These are phyloP conservation scores for Phymatocera aterrima DNA, from an alignment of 2,888 invertebrate species.

Conservation along the genomic window DNA sequence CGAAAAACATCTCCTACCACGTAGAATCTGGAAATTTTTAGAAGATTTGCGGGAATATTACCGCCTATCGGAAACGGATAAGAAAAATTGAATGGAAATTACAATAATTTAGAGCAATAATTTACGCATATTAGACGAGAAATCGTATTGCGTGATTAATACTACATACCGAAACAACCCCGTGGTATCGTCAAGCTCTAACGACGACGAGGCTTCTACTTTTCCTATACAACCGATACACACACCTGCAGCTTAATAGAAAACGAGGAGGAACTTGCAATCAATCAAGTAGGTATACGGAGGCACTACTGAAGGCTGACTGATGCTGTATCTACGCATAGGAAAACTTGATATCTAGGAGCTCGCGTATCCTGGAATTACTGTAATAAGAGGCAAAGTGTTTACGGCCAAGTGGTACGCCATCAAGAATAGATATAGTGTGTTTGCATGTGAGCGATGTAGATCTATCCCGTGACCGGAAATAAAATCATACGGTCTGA, in stretches of 20 bases:
- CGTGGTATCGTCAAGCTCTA: conserved; percentile 6
- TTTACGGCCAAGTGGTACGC: conserved; percentile 23
- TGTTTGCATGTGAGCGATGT: not conserved
- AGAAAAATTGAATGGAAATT: not conserved
- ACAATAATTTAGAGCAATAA: not conserved
- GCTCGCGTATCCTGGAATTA: conserved; percentile 31
- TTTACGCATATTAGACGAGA: not conserved
- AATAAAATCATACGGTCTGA: conserved; percentile 33
- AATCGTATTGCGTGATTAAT: not conserved
- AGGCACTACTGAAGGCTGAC: conserved; percentile 26
- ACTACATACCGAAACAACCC: not conserved
- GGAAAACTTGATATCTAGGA: not conserved
- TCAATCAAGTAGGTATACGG: conserved; percentile 25
- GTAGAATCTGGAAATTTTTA: not conserved
- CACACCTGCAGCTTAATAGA: not conserved
- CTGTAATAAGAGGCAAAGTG: conserved; percentile 39
- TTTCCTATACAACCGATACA: conserved; percentile 1
- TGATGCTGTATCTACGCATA: conserved; percentile 13
- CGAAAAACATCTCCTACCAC: not conserved
- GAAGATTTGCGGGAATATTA: not conserved
- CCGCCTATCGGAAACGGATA: too few species aligned
- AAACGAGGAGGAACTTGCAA: conserved; percentile 21
- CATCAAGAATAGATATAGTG: conserved; percentile 13
- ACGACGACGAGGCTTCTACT: conserved; percentile 24
- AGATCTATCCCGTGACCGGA: conserved; percentile 38